A percentile compares a stretch with the other conserved stretches of the same genome.
phyloP scores from a whole-genome alignment of 2,113 vertebrate genomes.

The Toxotes jaculatrix region DNA sequence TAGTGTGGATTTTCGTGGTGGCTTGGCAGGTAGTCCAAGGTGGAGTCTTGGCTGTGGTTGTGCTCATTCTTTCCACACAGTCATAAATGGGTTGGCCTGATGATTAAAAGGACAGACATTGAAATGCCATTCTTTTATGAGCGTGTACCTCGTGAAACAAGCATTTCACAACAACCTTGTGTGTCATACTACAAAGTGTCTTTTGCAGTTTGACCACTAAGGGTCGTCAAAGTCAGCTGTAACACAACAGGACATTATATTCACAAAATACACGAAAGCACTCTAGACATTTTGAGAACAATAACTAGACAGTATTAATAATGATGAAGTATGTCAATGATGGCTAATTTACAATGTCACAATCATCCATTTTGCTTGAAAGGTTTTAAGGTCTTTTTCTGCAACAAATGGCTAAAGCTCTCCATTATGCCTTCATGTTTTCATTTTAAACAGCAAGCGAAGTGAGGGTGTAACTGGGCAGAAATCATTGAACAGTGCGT shows the following conservation, averaged over 20 bases:
- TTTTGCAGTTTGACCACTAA: not conserved
- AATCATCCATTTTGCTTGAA: too few relatives aligned
- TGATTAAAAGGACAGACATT: conserved; percentile 2
- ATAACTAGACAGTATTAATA: not conserved
- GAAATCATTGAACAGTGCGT: not conserved
- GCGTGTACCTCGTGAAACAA: not conserved
- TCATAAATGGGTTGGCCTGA: conserved; percentile 69
- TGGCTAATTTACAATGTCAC: not conserved
- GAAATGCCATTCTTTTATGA: not conserved
- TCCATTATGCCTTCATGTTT: not conserved
- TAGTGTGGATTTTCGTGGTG: not conserved
- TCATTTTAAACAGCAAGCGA: not conserved
- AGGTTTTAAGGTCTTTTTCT: not conserved
- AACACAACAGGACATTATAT: too few relatives aligned
- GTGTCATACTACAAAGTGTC: not conserved
- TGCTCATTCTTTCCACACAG: conserved; percentile 61
- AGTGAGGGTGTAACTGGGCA: not conserved
- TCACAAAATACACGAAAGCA: too few relatives aligned
- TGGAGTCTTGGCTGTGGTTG: conserved; percentile 27
- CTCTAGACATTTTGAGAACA: too few relatives aligned
- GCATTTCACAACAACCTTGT: conserved; percentile 1
- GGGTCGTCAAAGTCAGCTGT: not conserved
- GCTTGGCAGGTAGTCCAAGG: conserved; percentile 28
- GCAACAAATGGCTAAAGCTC: too few relatives aligned
- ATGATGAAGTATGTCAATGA: not conserved